Evolutionary conservation across 1,140 invertebrate genomes (phyloP), one percentile per base, ranked within the genome.

Genomic region (Drosophila novamexicana): DNA sequence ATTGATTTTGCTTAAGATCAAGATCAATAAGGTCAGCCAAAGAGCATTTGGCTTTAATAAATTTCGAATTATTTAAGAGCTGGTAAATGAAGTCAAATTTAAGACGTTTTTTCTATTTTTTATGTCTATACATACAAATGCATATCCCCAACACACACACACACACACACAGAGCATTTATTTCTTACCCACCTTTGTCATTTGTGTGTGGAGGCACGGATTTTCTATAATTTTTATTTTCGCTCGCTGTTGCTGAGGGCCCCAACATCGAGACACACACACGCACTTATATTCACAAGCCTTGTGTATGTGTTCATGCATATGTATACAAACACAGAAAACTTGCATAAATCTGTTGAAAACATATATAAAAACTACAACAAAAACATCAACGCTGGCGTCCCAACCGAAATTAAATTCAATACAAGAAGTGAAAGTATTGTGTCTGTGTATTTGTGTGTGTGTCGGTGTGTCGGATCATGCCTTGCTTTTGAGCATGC

Each of bases 361-460:
- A 73, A 82, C 62, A 77, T 49, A 52, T 72, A 50, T 79, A 77
- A 67, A 68, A 49, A 39, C 44, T 39, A 77, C 74, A 67, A 52
- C 65, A 83, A 78, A 75, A 73, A 77, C 69, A 88, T 69, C 64
- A 64, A 56, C 56, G 64, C 3, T 66, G 67, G 63, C 76, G 77
- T 72, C 49, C 76, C 44, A 89, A 68, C 64, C 70, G 42, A 89
- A 89, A 89, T 88, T 70, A 82, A 82, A 79, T 89, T 79, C 61
- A 89, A 89, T 88, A 83, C 75, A 90, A 90, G 85, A 89, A 89
- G 84, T 89, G 84, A 89, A 89, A 89, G 84, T 89, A 90, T 84
- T 79, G 65, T 84, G 53, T 69, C 61, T 61, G 29, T 62, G 18
- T 66, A 34, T 61, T 18, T 70, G 52, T 53, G n/a, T 50, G 14